phyloP scores from a whole-genome alignment of 1,140 invertebrate genomes.

The Ceratitis capitata region DNA sequence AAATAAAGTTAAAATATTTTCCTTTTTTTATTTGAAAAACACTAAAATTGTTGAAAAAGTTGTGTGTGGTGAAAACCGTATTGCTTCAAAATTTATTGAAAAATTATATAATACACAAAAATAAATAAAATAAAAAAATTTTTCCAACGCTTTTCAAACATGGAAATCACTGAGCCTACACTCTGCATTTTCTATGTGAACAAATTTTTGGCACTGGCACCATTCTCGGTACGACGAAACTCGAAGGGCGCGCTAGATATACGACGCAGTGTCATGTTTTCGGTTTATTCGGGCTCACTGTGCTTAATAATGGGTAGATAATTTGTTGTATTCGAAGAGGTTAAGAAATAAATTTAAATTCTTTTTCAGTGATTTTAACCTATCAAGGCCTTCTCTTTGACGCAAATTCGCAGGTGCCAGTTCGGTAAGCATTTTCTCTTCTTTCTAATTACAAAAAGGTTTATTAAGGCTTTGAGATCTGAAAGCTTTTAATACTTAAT shows the following conservation, averaged over 20 bases:
- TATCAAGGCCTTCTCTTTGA: slow-evolving; percentile 60
- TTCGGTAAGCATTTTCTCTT: slow-evolving; percentile 57
- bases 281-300: slow-evolving; percentile 64
- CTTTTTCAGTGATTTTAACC: slow-evolving; percentile 53
- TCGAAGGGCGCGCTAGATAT: slow-evolving; percentile 60
- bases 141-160: slow-evolving; percentile 40
- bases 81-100: not conserved
- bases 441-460: no score
- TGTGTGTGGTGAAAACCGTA: not conserved
- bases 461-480: no score
- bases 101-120: not conserved
- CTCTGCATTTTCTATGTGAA: slow-evolving; percentile 66
- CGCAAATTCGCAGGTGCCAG: slow-evolving; percentile 58
- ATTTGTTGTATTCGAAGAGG: not conserved
- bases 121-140: not conserved
- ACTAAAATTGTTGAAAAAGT: not conserved
- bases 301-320: slow-evolving; percentile 54
- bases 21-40: not conserved
- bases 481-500: no score
- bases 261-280: slow-evolving; percentile 65
- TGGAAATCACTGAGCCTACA: slow-evolving; percentile 60
- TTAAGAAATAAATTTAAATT: not conserved
- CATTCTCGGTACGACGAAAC: slow-evolving; percentile 56
- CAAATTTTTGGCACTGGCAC: slow-evolving; percentile 68
- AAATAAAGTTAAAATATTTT: not conserved